phyloP scores from a whole-genome alignment of 1,140 invertebrate genomes.

The Dreissena rostriformis region DNA sequence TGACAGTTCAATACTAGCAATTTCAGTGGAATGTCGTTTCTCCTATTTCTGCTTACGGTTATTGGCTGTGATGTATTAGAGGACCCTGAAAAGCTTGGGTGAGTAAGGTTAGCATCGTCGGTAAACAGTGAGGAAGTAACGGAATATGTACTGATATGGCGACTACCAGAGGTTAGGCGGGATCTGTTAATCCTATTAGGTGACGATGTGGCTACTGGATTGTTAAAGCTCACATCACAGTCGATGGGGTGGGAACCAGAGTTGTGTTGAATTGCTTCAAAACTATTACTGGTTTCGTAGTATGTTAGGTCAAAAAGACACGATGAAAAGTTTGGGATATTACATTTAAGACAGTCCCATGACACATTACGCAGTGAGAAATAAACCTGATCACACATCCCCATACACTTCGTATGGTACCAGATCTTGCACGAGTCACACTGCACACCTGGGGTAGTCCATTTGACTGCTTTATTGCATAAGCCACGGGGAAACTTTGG shows the following conservation, averaged over 20 bases:
- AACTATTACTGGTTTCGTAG: constrained; percentile 1
- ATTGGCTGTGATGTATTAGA: too few species aligned
- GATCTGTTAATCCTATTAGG: too few species aligned
- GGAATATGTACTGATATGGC: too few species aligned
- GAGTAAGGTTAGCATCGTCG: too few species aligned
- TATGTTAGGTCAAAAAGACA: background rate
- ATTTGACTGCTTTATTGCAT: constrained; percentile 5
- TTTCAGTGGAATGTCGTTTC: too few species aligned
- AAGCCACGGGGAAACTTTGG: constrained; percentile 10
- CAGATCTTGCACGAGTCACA: constrained; percentile 11
- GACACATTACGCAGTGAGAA: background rate
- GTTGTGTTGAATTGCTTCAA: background rate
- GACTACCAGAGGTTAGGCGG: too few species aligned
- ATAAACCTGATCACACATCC: background rate
- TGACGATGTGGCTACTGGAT: background rate
- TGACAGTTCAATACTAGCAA: too few species aligned
- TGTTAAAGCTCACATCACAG: constrained; percentile 6
- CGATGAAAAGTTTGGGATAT: constrained; percentile 6
- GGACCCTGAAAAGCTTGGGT: too few species aligned
- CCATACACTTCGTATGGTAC: constrained; percentile 15
- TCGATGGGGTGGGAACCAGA: background rate
- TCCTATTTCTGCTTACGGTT: too few species aligned
- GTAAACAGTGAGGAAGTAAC: too few species aligned
- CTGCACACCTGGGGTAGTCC: constrained; percentile 6
- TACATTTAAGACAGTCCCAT: background rate